Conservation (phyloP, 2,797 vertebrate species). For the Poecilia wingei region DNA sequence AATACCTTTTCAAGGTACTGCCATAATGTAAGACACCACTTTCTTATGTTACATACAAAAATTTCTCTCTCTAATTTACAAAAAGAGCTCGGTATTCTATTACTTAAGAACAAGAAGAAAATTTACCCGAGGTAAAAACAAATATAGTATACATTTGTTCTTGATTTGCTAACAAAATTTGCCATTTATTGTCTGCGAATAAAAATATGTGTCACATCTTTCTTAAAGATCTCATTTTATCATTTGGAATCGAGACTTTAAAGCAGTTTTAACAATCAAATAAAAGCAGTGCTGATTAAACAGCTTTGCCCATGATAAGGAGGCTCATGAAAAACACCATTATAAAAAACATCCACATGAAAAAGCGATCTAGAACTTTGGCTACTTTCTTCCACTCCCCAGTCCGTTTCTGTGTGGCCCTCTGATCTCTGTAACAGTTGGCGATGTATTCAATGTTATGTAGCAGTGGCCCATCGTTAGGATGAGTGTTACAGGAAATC, state of each 20-base stretch:
- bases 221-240: neutral
- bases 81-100: neutral
- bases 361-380: conserved; percentile 92
- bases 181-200: neutral
- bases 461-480: conserved; percentile 79
- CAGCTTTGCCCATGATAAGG: conserved; percentile 86
- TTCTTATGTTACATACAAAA: neutral
- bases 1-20: neutral
- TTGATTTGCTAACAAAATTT: conserved; percentile 1
- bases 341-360: conserved; percentile 93
- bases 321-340: conserved; percentile 93
- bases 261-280: neutral
- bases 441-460: conserved; percentile 86
- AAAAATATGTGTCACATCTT: neutral
- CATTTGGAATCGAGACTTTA: too few species aligned
- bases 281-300: conserved; percentile 65
- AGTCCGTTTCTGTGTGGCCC: conserved; percentile 82
- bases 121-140: neutral
- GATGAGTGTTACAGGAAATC: conserved; percentile 28
- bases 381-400: conserved; percentile 93
- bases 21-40: neutral
- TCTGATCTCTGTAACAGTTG: conserved; percentile 86
- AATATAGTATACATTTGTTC: neutral
- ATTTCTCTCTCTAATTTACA: neutral
- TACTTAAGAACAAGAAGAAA: neutral